These are phyloP conservation scores for Oryzias curvinotus DNA, from an alignment of 2,113 vertebrate genomes.

Conservation along the genomic window DNA sequence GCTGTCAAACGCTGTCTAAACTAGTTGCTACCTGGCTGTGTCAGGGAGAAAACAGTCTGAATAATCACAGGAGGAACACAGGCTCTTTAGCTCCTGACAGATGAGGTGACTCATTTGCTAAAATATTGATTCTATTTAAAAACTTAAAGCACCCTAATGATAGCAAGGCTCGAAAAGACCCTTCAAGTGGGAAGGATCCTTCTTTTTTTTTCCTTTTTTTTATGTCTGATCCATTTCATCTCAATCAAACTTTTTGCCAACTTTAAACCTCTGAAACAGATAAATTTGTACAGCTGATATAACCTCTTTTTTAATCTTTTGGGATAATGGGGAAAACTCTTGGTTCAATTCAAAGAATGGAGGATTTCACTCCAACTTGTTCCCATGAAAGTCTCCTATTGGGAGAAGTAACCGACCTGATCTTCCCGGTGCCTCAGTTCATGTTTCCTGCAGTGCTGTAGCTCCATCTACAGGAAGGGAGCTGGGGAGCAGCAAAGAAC, in stretches of 20 bases:
- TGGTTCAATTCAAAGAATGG: conserved; percentile 52
- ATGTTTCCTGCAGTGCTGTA: conserved; percentile 70
- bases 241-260: conserved; percentile 61
- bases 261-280: conserved; percentile 64
- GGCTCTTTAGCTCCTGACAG: conserved; percentile 70
- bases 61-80: conserved; percentile 57
- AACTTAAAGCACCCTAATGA: conserved; percentile 76
- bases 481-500: conserved; percentile 71
- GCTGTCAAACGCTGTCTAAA: conserved; percentile 79
- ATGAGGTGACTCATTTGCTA: conserved; percentile 67
- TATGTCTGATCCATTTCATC: conserved; percentile 58
- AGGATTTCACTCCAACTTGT: conserved; percentile 67
- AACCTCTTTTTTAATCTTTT: conserved; percentile 25
- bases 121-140: conserved; percentile 82
- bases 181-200: conserved; percentile 78
- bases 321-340: conserved; percentile 36
- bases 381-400: conserved; percentile 62
- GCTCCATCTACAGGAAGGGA: conserved; percentile 76
- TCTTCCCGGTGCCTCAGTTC: conserved; percentile 10
- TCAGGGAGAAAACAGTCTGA: conserved; percentile 72
- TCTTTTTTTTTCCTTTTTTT: conserved; percentile 41
- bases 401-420: conserved; percentile 61
- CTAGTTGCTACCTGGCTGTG: conserved; percentile 77
- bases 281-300: conserved; percentile 62
- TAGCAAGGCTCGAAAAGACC: conserved; percentile 74